phyloP scores from a whole-genome alignment of 2,113 vertebrate species.

The Neolamprologus tretocephalus region DNA sequence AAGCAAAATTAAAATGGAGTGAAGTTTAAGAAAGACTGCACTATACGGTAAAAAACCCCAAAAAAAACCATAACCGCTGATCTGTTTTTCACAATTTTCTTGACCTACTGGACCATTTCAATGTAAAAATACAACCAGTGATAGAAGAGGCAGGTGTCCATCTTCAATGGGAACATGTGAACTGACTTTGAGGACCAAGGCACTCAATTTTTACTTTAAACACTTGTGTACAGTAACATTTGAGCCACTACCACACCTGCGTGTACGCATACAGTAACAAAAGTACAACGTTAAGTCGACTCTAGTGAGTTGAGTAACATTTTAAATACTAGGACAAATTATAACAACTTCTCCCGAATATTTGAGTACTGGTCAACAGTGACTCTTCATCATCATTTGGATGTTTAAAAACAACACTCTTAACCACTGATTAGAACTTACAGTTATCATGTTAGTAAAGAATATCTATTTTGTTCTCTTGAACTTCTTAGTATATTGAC shows the following conservation, averaged over 20 bases:
- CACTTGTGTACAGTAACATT: conserved; percentile 1
- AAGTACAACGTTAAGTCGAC: neutral
- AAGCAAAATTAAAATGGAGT: neutral
- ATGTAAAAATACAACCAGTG: neutral
- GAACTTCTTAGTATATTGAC: neutral
- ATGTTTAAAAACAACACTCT: neutral
- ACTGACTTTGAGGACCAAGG: conserved; percentile 41
- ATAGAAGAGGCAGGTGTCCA: conserved; percentile 7
- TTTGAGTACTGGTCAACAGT: conserved; percentile 49
- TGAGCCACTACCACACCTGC: neutral
- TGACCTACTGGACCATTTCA: neutral
- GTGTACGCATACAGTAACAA: neutral
- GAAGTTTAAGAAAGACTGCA: neutral
- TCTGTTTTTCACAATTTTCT: neutral
- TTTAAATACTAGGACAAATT: neutral
- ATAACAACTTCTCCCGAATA: neutral
- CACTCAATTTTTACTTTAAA: conserved; percentile 46
- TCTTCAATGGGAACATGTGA: conserved; percentile 35
- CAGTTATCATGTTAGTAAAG: conserved; percentile 9
- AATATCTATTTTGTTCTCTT: neutral
- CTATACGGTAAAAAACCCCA: neutral
- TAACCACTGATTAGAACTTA: neutral
- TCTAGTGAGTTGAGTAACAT: neutral
- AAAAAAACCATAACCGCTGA: neutral
- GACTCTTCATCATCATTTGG: neutral